These are phyloP conservation scores for Ormyrus labotus DNA, from an alignment of 2,888 invertebrate species.

Conservation along the genomic window DNA sequence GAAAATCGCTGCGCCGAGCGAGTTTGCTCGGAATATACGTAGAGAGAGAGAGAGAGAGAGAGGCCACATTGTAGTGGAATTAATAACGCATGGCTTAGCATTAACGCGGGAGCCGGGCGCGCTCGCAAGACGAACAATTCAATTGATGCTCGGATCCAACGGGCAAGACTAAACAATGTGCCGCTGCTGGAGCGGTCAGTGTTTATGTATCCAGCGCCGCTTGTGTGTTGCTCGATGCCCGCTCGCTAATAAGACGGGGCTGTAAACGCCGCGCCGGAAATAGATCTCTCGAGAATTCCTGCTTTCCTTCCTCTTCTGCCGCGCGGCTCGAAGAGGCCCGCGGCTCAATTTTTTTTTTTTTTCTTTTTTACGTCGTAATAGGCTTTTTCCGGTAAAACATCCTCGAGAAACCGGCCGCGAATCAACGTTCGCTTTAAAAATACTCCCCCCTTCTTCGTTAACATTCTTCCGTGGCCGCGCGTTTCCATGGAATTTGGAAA, in stretches of 20 bases:
- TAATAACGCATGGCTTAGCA: constrained; percentile 9
- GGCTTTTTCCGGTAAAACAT: no score
- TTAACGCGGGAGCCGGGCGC: background rate
- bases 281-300: background rate
- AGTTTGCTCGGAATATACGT: background rate
- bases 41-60: no score
- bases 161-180: constrained; percentile 33
- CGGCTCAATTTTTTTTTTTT: no score
- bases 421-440: no score
- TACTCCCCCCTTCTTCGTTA: no score
- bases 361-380: no score
- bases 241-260: constrained; percentile 18
- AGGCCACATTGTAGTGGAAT: no score
- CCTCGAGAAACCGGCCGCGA: no score
- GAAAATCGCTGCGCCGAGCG: background rate
- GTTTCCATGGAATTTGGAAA: no score
- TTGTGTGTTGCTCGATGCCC: background rate
- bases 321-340: background rate
- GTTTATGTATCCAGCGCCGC: constrained; percentile 38
- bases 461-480: no score
- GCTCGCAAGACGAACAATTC: constrained; percentile 18
- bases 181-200: constrained; percentile 11
- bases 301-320: background rate
- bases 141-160: background rate
- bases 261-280: constrained; percentile 15